Evolutionary conservation across 2,113 vertebrate genomes (phyloP).

Genomic region (Bombycilla garrulus): DNA sequence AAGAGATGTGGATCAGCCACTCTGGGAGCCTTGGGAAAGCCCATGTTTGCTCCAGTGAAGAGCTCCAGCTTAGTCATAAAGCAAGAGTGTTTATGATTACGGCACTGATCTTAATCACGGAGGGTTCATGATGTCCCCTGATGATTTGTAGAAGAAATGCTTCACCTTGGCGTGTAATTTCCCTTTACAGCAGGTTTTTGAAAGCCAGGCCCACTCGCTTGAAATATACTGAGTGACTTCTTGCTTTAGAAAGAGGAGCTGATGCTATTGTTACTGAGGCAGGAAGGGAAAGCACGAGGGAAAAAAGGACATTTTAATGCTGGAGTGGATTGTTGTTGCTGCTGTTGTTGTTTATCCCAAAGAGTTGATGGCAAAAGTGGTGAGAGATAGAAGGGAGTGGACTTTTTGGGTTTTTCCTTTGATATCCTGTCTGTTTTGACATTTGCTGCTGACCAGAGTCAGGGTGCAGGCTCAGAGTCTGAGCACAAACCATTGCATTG

Average conservation of each 20-base stretch:
- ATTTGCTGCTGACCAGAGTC: not conserved
- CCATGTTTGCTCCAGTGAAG: not conserved
- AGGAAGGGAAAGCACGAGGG: not conserved
- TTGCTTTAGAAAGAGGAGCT: not conserved
- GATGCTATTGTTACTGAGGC: not conserved
- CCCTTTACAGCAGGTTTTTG: not conserved
- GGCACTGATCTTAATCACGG: conserved; percentile 19
- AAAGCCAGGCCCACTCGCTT: not conserved
- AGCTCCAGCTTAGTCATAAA: not conserved
- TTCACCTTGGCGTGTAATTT: conserved; percentile 48
- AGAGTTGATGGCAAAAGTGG: not conserved
- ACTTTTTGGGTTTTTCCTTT: fast-evolving
- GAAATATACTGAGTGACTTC: not conserved
- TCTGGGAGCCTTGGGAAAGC: not conserved
- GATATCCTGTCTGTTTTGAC: not conserved
- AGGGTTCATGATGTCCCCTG: not conserved
- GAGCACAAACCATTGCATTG: not conserved
- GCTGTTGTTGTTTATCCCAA: not conserved
- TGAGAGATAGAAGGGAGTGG: not conserved
- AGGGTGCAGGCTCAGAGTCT: not conserved
- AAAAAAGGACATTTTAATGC: not conserved
- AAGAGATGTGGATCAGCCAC: not conserved
- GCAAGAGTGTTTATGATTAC: conserved; percentile 33
- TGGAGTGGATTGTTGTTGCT: not conserved
- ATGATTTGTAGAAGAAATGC: conserved; percentile 32